These are phyloP conservation scores for Toxotes jaculatrix DNA, from an alignment of 2,113 vertebrate genomes.

Conservation along the genomic window DNA sequence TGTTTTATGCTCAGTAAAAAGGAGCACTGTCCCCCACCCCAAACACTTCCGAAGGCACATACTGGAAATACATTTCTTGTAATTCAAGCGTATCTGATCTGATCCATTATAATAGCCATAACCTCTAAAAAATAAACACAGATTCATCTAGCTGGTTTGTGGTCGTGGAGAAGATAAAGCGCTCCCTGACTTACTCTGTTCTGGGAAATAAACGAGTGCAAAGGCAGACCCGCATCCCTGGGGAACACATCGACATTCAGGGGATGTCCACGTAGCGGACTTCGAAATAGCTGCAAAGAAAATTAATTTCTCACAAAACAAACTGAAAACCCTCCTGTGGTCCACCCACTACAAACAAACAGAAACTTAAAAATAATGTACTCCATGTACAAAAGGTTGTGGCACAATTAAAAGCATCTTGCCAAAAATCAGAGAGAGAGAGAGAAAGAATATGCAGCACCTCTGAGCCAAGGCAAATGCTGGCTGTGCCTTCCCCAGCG, in stretches of 20 bases:
- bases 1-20: neutral
- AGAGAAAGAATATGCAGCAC: slow-evolving; percentile 77
- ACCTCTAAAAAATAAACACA: slow-evolving; percentile 34
- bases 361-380: slow-evolving; percentile 77
- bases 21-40: neutral
- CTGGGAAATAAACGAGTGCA: slow-evolving; percentile 70
- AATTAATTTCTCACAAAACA: slow-evolving; percentile 89
- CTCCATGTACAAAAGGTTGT: slow-evolving; percentile 87
- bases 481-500: slow-evolving; percentile 76
- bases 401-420: slow-evolving; percentile 72
- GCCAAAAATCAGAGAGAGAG: slow-evolving; percentile 44
- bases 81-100: slow-evolving; percentile 28
- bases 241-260: slow-evolving; percentile 86
- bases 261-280: slow-evolving; percentile 83
- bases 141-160: slow-evolving; percentile 37
- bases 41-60: neutral
- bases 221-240: slow-evolving; percentile 79
- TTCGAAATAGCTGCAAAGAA: slow-evolving; percentile 86
- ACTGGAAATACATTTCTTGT: neutral
- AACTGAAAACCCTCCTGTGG: slow-evolving; percentile 84
- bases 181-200: slow-evolving; percentile 54
- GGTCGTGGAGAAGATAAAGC: slow-evolving; percentile 52
- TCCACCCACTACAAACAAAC: slow-evolving; percentile 88
- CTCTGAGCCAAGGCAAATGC: slow-evolving; percentile 85
- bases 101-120: slow-evolving; percentile 36